These are phyloP conservation scores for Fulica atra DNA, from an alignment of 2,113 vertebrate species.

Conservation along the genomic window DNA sequence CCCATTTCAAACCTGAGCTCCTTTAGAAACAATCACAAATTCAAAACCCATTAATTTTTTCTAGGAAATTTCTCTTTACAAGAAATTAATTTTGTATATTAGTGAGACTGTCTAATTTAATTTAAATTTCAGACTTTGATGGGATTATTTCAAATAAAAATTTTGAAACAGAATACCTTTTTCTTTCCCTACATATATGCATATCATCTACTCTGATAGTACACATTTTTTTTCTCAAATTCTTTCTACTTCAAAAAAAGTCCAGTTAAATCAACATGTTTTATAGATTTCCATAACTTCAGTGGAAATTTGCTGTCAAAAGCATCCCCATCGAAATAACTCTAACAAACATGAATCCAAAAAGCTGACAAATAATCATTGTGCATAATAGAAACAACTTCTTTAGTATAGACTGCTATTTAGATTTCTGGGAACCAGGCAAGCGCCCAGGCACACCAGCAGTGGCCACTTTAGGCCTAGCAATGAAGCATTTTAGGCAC, in stretches of 20 bases:
- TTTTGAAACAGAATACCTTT: background rate
- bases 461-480: background rate
- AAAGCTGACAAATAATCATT: background rate
- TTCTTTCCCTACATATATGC: background rate
- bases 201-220: background rate
- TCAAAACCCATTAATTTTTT: background rate
- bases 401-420: background rate
- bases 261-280: background rate
- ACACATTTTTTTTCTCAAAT: rapidly evolving
- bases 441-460: background rate
- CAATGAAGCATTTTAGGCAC: background rate
- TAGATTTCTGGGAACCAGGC: background rate
- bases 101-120: background rate
- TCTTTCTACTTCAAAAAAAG: background rate
- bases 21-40: background rate
- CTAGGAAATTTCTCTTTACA: background rate
- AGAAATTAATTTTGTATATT: background rate
- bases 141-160: background rate
- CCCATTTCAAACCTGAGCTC: background rate
- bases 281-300: background rate
- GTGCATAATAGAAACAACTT: background rate
- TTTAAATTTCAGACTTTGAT: background rate
- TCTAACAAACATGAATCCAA: background rate
- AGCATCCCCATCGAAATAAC: background rate
- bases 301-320: background rate